Conservation (phyloP, 92 coral and sea anemone genomes). For the Paramuricea clavata region DNA sequence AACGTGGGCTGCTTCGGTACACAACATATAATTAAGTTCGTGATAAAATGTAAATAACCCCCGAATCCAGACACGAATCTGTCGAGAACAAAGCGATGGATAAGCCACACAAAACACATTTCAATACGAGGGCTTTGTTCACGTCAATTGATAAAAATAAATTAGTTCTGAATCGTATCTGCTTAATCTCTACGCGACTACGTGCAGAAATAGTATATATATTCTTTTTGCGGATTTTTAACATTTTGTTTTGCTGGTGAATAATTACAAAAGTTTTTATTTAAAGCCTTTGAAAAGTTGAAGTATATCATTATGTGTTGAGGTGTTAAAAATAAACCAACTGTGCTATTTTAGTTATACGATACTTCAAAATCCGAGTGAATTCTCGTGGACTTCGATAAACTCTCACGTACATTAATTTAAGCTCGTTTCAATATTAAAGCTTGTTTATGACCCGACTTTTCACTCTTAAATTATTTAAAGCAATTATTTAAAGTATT, state of each 20-base stretch:
- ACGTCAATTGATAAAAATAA: background rate
- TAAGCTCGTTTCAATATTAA: too few relatives aligned
- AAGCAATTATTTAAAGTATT: too few relatives aligned
- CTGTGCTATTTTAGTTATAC: background rate
- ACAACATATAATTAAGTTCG: background rate
- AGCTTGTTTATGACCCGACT: too few relatives aligned
- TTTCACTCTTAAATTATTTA: background rate
- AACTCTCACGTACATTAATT: too few relatives aligned
- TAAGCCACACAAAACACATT: background rate
- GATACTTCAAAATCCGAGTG: background rate
- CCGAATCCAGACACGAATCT: background rate
- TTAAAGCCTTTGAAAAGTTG: background rate
- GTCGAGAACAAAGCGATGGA: background rate
- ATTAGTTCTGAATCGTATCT: background rate
- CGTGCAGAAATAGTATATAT: background rate
- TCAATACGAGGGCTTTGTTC: background rate
- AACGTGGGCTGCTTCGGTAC: conserved; percentile 2
- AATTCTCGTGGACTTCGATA: too few relatives aligned
- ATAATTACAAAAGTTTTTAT: background rate
- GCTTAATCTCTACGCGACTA: background rate
- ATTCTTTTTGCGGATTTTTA: background rate
- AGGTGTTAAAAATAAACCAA: background rate
- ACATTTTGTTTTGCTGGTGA: background rate
- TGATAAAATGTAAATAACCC: conserved; percentile 12
- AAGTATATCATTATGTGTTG: background rate